Evolutionary conservation across 2,797 vertebrate genomes (phyloP).

Genomic region (Enteromius afrohamiltoni): DNA sequence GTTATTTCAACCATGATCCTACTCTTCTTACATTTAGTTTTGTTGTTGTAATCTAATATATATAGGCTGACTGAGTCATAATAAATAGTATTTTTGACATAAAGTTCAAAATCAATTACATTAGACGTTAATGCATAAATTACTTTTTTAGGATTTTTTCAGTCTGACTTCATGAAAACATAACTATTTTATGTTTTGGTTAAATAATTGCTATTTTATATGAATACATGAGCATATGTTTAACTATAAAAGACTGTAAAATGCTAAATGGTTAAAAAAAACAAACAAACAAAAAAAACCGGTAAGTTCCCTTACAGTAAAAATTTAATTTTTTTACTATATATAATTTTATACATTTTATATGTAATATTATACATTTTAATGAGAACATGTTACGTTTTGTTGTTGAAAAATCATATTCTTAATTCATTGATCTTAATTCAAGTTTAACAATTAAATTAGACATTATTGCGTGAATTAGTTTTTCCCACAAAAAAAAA

Average conservation of each 20-base stretch:
- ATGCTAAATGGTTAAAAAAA: not conserved
- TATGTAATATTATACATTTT: too few species aligned
- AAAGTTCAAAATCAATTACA: not conserved
- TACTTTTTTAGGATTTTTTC: not conserved
- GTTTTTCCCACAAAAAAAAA: too few species aligned
- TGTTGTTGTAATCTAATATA: not conserved
- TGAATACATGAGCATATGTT: not conserved
- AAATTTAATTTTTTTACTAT: not conserved
- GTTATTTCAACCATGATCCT: not conserved
- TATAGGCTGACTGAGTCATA: not conserved
- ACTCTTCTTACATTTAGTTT: not conserved
- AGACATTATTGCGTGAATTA: too few species aligned
- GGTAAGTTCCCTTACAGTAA: not conserved
- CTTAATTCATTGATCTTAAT: too few species aligned
- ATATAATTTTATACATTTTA: too few species aligned
- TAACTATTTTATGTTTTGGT: not conserved
- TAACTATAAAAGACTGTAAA: not conserved
- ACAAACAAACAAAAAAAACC: too few species aligned
- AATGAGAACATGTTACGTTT: too few species aligned
- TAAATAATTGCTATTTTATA: not conserved
- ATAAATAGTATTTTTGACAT: too few species aligned
- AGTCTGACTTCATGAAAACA: accelerated
- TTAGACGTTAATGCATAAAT: not conserved
- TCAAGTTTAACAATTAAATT: too few species aligned
- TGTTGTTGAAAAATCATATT: too few species aligned